A percentile compares a stretch with the other conserved stretches of the same genome.
phyloP scores from a whole-genome alignment of 2,113 vertebrate species.

The Pyxicephalus adspersus region DNA sequence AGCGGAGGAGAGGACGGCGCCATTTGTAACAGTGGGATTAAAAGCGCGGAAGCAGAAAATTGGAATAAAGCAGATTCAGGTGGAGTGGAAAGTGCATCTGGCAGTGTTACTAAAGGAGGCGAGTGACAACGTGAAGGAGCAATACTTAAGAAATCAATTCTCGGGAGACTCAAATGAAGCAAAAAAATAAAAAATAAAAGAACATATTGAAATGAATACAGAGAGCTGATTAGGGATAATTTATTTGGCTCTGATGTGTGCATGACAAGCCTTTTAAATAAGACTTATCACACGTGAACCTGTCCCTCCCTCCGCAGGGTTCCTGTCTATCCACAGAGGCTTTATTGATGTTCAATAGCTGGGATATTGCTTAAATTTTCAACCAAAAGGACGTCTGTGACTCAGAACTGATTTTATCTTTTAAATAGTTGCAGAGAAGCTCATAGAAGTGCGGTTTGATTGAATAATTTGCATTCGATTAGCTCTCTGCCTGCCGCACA shows the following conservation, averaged over 20 bases:
- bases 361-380: too few species aligned
- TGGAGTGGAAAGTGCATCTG: slow-evolving; percentile 72
- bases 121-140: slow-evolving; percentile 63
- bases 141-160: slow-evolving; percentile 61
- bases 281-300: neutral
- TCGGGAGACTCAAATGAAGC: slow-evolving; percentile 47
- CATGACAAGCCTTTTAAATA: slow-evolving; percentile 11
- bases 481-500: neutral
- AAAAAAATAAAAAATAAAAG: slow-evolving; percentile 40
- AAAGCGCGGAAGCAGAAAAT: slow-evolving; percentile 78
- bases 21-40: slow-evolving; percentile 74
- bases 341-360: too few species aligned
- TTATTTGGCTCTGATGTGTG: slow-evolving; percentile 34
- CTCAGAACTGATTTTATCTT: neutral
- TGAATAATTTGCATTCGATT: neutral
- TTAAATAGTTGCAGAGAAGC: neutral
- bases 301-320: neutral
- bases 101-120: slow-evolving; percentile 62
- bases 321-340: neutral
- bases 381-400: neutral
- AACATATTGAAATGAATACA: slow-evolving; percentile 56
- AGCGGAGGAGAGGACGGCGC: slow-evolving; percentile 69
- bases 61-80: slow-evolving; percentile 73
- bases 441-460: neutral
- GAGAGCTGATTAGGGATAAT: slow-evolving; percentile 46